phyloP scores from a whole-genome alignment of 2,888 invertebrate genomes.

The Tetrapedia diversipes region DNA sequence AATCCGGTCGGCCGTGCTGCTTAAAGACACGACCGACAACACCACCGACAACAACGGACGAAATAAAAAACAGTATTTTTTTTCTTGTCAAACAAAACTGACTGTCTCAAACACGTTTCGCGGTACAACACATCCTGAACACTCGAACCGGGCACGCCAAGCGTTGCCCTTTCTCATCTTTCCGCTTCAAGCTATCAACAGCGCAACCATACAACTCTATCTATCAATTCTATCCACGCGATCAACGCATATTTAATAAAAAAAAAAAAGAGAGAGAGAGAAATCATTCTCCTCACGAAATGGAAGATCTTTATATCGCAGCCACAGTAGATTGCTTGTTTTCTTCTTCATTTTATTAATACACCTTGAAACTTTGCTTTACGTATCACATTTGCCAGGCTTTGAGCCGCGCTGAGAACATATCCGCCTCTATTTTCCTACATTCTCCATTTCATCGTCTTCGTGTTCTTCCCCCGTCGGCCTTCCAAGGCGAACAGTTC shows the following conservation, averaged over 20 bases:
- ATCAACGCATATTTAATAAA: constrained; percentile 8
- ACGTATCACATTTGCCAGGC: constrained; percentile 38
- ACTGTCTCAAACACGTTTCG: not conserved
- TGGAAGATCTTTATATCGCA: constrained; percentile 1
- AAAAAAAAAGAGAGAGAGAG: not conserved
- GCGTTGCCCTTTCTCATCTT: not conserved
- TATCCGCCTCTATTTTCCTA: not conserved
- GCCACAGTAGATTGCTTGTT: not conserved
- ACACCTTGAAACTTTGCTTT: constrained; percentile 23
- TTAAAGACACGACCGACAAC: not conserved
- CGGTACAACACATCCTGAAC: not conserved
- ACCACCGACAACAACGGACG: not conserved
- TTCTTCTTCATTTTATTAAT: too few species aligned
- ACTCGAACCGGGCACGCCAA: not conserved
- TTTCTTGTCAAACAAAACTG: constrained; percentile 5
- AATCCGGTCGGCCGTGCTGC: not conserved
- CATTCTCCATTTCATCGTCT: not conserved
- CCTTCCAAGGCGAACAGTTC: constrained; percentile 35
- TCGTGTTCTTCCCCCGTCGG: not conserved
- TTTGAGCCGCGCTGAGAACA: constrained; percentile 9
- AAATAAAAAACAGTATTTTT: constrained; percentile 4
- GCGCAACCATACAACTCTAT: too few species aligned
- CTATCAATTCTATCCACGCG: not conserved
- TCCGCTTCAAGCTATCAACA: constrained; percentile 1
- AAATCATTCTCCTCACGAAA: not conserved